A percentile compares a stretch with the other conserved stretches of the same genome.
Evolutionary conservation across 2,888 invertebrate species (phyloP).

Genomic region (Drosophila limbata): DNA sequence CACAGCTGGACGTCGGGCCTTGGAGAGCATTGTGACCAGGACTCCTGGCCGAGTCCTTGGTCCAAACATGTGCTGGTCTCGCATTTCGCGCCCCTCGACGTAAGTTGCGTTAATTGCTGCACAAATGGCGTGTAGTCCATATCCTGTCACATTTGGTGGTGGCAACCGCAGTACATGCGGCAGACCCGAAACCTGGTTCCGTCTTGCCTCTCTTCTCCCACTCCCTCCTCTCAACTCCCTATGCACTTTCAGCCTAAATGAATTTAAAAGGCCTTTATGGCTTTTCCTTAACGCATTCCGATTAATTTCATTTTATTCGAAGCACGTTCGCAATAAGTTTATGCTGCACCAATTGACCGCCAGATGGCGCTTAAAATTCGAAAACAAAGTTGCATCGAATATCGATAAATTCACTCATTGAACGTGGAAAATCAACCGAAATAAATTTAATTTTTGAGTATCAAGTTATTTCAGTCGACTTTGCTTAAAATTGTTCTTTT

Average conservation of each 20-base stretch:
- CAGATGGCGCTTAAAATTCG: conserved; percentile 22
- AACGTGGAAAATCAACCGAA: background rate
- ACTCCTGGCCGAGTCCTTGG: conserved; percentile 18
- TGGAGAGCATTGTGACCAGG: background rate
- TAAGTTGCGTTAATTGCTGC: conserved; percentile 73
- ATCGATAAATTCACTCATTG: background rate
- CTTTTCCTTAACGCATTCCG: conserved; percentile 53
- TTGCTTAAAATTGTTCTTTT: background rate
- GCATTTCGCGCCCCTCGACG: conserved; percentile 46
- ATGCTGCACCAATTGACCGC: conserved; percentile 25
- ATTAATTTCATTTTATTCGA: conserved; percentile 73
- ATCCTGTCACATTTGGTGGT: conserved; percentile 69
- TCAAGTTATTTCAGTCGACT: background rate
- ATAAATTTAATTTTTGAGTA: background rate
- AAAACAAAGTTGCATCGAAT: conserved; percentile 2
- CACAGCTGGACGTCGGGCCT: conserved; percentile 11
- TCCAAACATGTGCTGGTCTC: conserved; percentile 19
- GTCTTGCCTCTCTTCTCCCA: background rate
- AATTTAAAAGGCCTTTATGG: conserved; percentile 70
- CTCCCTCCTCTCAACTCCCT: background rate
- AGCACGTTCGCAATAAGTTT: conserved; percentile 48
- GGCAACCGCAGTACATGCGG: conserved; percentile 51
- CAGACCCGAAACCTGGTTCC: conserved; percentile 8
- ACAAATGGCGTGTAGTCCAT: conserved; percentile 76
- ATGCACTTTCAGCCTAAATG: conserved; percentile 53